phyloP scores from a whole-genome alignment of 2,888 invertebrate species.

The Epistrophe grossulariae region DNA sequence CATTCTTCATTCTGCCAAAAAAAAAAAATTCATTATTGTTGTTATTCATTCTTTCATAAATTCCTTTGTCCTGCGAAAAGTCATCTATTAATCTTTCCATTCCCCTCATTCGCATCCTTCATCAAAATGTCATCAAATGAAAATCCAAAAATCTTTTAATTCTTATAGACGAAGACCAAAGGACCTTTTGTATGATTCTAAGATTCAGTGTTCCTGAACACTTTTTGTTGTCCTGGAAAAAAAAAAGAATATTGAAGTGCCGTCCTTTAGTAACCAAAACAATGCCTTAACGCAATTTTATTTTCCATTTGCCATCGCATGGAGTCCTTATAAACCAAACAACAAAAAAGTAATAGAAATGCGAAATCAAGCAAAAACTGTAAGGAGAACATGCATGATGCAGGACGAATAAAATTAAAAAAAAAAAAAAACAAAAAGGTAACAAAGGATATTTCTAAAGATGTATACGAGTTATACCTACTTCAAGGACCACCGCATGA shows the following conservation, averaged over 20 bases:
- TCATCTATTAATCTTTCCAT: conserved; percentile 32
- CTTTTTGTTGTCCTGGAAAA: conserved; percentile 22
- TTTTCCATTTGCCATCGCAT: conserved; percentile 42
- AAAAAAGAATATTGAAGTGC: conserved; percentile 10
- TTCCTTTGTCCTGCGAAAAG: conserved; percentile 33
- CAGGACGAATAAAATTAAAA: conserved; percentile 7
- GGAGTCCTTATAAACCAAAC: conserved; percentile 32
- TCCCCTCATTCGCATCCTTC: conserved; percentile 48
- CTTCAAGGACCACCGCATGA: conserved; percentile 65
- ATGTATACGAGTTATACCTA: conserved; percentile 27
- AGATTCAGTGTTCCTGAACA: conserved; percentile 3
- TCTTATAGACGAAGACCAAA: conserved; percentile 12
- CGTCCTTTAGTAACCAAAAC: conserved; percentile 43
- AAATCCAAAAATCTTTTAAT: conserved; percentile 64
- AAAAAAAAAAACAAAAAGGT: conserved; percentile 7
- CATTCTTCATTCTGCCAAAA: not conserved
- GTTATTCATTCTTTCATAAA: not conserved
- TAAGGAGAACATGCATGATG: conserved; percentile 11
- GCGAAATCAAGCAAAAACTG: conserved; percentile 45
- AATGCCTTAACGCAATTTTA: conserved; percentile 58
- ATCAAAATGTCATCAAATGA: conserved; percentile 71
- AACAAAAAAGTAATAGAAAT: conserved; percentile 42
- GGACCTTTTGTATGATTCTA: conserved; percentile 23
- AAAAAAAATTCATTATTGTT: not conserved
- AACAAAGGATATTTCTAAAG: conserved; percentile 60